Evolutionary conservation across 1,140 invertebrate species (phyloP), one percentile per base, ranked within the genome.

Genomic region (Prorops nasuta): DNA sequence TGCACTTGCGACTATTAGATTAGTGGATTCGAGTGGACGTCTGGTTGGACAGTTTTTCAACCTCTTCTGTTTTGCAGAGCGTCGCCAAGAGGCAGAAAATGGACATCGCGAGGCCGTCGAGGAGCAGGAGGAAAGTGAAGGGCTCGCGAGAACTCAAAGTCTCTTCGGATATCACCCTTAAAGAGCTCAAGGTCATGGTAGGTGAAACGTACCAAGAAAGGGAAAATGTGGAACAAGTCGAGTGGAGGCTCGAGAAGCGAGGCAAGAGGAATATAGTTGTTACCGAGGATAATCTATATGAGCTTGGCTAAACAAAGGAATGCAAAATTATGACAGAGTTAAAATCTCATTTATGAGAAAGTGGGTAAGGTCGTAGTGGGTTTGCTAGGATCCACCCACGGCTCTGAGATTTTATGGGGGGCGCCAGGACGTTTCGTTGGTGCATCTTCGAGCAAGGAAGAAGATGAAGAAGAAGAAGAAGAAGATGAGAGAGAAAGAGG

Each of bases 181-280:
- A 72, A 38, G 72, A 75, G 28, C 62, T 77, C 7, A 77, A 77
- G 64, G 60, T 76, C 18, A 72, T 75, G 74, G 74, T 77, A 53
- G 65, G 68, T 55, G 35, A 36, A n/a, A n/a, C n/a, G n/a, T n/a
- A n/a, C n/a, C n/a, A n/a, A n/a, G n/a, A 38, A 40, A 48, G 21
- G 15, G 41, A 48, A 38, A 22, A 46, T 38, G 15, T n/a, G 32
- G 6, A 46, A 46, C 36, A 8, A 46, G 24, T 37, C 12, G 31
- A 44, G 20, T 44, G 21, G n/a, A 49, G 21, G 44, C 35, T 15
- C 15, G 35, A 46, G 14, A 15, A 18, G 19, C 18, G 6, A 21
- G 20, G 16, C 16, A 16, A 35, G 18, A n/a, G 9, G 2, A 24
- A 35, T 8, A 34, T 44, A 15, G 28, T 34, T 34, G 12, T n/a